Evolutionary conservation across 2,113 vertebrate genomes (phyloP), one percentile per base, ranked within the genome.

Genomic region (Tenrec ecaudatus): DNA sequence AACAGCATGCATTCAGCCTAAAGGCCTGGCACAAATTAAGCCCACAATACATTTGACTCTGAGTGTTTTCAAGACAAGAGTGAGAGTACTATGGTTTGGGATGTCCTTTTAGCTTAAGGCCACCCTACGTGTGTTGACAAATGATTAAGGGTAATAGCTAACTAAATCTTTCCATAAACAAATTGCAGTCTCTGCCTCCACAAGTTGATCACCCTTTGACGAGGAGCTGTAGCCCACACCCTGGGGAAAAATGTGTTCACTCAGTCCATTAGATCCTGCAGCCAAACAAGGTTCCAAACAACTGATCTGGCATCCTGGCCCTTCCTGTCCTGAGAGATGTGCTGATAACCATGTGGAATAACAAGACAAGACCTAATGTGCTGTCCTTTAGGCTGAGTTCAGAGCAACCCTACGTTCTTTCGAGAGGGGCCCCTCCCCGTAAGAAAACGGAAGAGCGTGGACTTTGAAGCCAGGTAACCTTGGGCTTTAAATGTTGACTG

Each of bases 141-240:
- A 1, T 86, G 73, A 91, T 73, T 77, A 36, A 82, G 23, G 9
- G 8, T 62, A 58, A 90, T 78, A 27, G 82, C 57, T 33, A 90
- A 57, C 10, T 40, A 15, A 47, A 73, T 86, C 89, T 95, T 92
- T 94, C 83, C 86, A 33, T 43, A 92, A 84, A 82, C 16, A 66
- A 71, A 6, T 69, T 19, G 23, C 38, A 36, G 27, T 20, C 20
- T 82, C 57, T 90, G 43, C 79, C 31, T 79, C 31, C 33, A 17
- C 0, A 69, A n/a, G 14, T 33, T 23, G 9, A 43, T 58, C 16
- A 64, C 40, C 23, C 73, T 95, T 40, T 31, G 22, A 4, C 25
- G 36, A 88, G 38, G 38, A 86, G 12, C 36, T 66, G 75, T 16
- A 57, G 2, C 22, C 64, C 57, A 82, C 22, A 43, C 53, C 64